Base-by-base conservation (phyloP, 1,140 invertebrate genomes). In the Varroa destructor region DNA sequence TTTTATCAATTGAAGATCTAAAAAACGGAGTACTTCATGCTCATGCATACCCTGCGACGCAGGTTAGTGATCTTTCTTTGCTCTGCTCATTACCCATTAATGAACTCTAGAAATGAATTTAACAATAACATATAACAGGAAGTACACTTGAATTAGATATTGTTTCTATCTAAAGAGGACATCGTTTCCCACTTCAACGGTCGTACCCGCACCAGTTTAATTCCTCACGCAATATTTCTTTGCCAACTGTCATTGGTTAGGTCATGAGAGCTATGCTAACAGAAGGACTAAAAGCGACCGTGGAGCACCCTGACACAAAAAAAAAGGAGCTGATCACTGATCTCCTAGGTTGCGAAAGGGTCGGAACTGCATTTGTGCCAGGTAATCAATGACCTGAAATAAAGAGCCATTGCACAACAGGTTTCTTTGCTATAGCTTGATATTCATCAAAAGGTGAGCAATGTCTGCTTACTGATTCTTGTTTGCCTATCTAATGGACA, bases 1-100 rank as follows among this genome's bases (percentile, higher is more conserved):
- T 79, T 56, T 71, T 79, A 1, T 77, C 75, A 6, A 78, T 78
- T 1, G 73, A 75, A 55, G 78, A 79, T 73, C 74, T 79, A 55
- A 73, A 72, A 36, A 64, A 56, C 40, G 77, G 78, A 14, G 77
- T 78, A 56, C 70, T 55, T n/a, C 36, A 71, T 51, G 55, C 46
- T 70, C 77, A 75, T 37, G 77, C 77, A 8, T 67, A 67, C 37
- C 61, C 61, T 2, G 61, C 61, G 10, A 67, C 61, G 10, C 61
- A 67, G 61, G 61, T 67, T 1, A 8, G 57, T 58, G 40, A 8
- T 12, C n/a, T 56, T 56, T n/a, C 55, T n/a, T 10, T n/a, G 55
- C 55, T 56, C 55, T 56, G 55, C n/a, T 56, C 55, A n/a, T 56
- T 10, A 56, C 55, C 55, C 10, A 56, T n/a, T 12, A 12, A n/a